Percentiles rank a stretch among this genome's conserved stretches.
phyloP scores from a whole-genome alignment of 2,888 invertebrate species.

The Empis livida region DNA sequence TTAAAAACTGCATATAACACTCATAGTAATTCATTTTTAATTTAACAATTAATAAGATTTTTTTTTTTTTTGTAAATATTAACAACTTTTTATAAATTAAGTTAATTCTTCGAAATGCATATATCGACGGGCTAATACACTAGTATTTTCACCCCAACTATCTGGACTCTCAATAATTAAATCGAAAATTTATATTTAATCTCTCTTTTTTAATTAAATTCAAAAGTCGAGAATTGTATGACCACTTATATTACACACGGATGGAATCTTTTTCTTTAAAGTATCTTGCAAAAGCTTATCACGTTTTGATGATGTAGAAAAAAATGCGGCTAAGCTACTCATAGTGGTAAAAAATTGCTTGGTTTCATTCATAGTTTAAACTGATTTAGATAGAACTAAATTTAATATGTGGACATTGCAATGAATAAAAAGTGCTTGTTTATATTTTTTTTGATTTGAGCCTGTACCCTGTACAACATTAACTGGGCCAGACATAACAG shows the following conservation, averaged over 20 bases:
- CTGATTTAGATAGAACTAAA: conserved; percentile 7
- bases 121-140: conserved; percentile 4
- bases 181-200: conserved; percentile 5
- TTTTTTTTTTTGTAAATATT: no score
- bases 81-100: no score
- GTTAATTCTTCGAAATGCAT: no score
- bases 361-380: conserved; percentile 6
- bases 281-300: conserved; percentile 6
- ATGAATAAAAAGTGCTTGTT: conserved; percentile 3
- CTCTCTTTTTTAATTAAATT: conserved; percentile 8
- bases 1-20: no score
- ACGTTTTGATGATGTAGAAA: conserved; percentile 1
- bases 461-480: conserved; percentile 8
- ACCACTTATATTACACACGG: conserved; percentile 8
- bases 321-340: conserved; percentile 2
- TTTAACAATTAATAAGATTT: no score
- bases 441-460: conserved; percentile 6
- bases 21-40: no score
- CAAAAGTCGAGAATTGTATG: conserved; percentile 4
- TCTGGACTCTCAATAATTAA: conserved; percentile 2
- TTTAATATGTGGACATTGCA: conserved; percentile 5
- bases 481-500: conserved; percentile 4
- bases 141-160: conserved; percentile 5
- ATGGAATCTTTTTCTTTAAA: conserved; percentile 4
- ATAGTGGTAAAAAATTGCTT: conserved; percentile 1